Conservation (phyloP, 1,140 invertebrate species). For the Lycorma delicatula region DNA sequence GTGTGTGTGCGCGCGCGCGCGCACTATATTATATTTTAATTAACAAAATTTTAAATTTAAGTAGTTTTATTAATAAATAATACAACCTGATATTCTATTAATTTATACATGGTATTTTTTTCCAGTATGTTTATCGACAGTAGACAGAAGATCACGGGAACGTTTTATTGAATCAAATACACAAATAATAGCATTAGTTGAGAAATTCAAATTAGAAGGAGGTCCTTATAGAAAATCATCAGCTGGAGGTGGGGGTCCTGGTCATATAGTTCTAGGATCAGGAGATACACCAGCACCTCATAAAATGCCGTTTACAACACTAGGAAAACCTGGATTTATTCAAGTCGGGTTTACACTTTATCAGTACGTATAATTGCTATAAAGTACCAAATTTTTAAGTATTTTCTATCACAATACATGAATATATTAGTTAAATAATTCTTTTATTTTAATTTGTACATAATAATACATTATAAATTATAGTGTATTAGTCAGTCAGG, state of each 20-base stretch:
- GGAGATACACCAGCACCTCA: conserved; percentile 37
- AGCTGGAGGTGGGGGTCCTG: conserved; percentile 31
- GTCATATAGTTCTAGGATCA: conserved; percentile 33
- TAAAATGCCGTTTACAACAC: conserved; percentile 55
- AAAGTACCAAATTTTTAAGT: too few species aligned
- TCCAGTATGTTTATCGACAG: conserved; percentile 81
- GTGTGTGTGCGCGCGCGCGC: too few species aligned
- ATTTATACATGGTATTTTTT: conserved; percentile 16
- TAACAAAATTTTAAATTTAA: too few species aligned
- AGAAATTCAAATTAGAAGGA: conserved; percentile 82
- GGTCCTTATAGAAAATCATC: conserved; percentile 50
- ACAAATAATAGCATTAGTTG: conserved; percentile 82
- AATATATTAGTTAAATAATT: too few species aligned
- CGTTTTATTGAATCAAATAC: conserved; percentile 86
- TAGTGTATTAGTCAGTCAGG: too few species aligned
- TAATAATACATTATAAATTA: too few species aligned
- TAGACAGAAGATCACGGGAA: conserved; percentile 78
- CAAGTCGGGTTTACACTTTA: conserved; percentile 65
- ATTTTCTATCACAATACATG: too few species aligned
- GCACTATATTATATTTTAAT: too few species aligned
- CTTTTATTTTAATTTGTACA: too few species aligned
- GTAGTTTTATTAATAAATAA: too few species aligned
- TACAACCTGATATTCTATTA: not conserved
- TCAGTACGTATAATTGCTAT: conserved; percentile 52
- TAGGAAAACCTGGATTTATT: conserved; percentile 61